Evolutionary conservation across 2,888 invertebrate species (phyloP).

Genomic region (Scelioninae gen. 1): DNA sequence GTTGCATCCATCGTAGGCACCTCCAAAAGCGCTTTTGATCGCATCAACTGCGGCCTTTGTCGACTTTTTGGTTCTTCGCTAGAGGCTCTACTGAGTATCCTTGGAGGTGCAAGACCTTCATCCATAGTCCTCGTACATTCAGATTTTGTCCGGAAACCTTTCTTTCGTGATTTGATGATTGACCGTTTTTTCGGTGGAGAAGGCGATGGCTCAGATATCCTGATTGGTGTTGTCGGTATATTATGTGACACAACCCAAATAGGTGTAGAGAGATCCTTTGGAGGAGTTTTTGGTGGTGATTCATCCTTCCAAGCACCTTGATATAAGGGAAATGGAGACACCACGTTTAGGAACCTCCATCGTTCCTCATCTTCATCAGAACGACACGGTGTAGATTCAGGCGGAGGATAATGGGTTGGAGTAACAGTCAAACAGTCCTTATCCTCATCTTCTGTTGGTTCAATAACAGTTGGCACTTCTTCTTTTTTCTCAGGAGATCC

Average conservation of each 20-base stretch:
- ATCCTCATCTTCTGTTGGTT: slow-evolving; percentile 70
- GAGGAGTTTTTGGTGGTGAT: slow-evolving; percentile 80
- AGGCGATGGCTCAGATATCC: slow-evolving; percentile 69
- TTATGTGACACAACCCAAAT: slow-evolving; percentile 79
- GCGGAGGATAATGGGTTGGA: slow-evolving; percentile 81
- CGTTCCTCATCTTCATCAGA: slow-evolving; percentile 80
- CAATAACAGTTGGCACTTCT: slow-evolving; percentile 21
- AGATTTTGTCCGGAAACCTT: slow-evolving; percentile 75
- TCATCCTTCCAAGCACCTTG: slow-evolving; percentile 83
- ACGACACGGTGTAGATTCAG: slow-evolving; percentile 73
- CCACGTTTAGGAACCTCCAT: slow-evolving; percentile 80
- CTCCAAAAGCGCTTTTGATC: slow-evolving; percentile 81
- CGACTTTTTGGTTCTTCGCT: slow-evolving; percentile 79
- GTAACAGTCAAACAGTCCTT: slow-evolving; percentile 79
- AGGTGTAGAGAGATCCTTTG: slow-evolving; percentile 76
- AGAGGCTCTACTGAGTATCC: slow-evolving; percentile 75
- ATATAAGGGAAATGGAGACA: slow-evolving; percentile 82
- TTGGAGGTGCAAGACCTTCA: slow-evolving; percentile 74
- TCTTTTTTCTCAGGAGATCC: slow-evolving; percentile 67
- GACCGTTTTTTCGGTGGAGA: slow-evolving; percentile 74
- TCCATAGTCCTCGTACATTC: slow-evolving; percentile 74
- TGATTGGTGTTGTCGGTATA: slow-evolving; percentile 67
- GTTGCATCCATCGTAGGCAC: no score
- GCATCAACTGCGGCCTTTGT: slow-evolving; percentile 78
- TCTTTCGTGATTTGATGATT: slow-evolving; percentile 73